A percentile compares a stretch with the other conserved stretches of the same genome.
These are phyloP conservation scores for Philotrypesis tridentata DNA, from an alignment of 1,140 invertebrate genomes.

Conservation along the genomic window DNA sequence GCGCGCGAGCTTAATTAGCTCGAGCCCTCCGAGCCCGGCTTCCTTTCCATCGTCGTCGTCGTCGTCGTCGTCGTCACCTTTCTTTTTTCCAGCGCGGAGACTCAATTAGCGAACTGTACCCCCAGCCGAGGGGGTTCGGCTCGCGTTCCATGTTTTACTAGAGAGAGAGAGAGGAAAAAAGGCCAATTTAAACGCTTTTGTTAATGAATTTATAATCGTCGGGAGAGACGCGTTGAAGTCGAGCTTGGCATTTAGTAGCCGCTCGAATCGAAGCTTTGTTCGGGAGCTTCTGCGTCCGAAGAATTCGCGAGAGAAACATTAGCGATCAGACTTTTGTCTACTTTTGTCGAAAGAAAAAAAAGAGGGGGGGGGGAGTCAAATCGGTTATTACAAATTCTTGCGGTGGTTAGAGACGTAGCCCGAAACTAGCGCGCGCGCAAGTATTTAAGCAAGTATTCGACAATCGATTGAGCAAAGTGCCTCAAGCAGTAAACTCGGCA, in stretches of 20 bases:
- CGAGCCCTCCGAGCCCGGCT: background rate
- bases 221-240: background rate
- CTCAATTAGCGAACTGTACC: background rate
- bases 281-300: too few relatives aligned
- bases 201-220: background rate
- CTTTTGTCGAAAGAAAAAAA: too few relatives aligned
- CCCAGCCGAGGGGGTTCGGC: background rate
- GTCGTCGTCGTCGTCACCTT: too few relatives aligned
- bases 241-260: background rate
- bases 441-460: background rate
- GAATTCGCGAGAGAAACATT: too few relatives aligned
- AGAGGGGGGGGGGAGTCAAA: too few relatives aligned
- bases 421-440: background rate
- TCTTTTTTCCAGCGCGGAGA: background rate
- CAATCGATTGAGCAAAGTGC: background rate
- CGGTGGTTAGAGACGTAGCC: background rate
- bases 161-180: background rate
- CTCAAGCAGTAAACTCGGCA: background rate
- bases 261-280: background rate
- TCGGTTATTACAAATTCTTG: too few relatives aligned
- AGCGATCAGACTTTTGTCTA: too few relatives aligned
- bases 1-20: constrained; percentile 12
- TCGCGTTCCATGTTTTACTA: background rate
- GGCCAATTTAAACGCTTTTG: background rate
- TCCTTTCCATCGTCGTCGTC: background rate